Percentiles rank a stretch among this genome's conserved stretches.
Conservation (phyloP, 92 coral and sea anemone species). For the Isaurus tuberculatus region DNA sequence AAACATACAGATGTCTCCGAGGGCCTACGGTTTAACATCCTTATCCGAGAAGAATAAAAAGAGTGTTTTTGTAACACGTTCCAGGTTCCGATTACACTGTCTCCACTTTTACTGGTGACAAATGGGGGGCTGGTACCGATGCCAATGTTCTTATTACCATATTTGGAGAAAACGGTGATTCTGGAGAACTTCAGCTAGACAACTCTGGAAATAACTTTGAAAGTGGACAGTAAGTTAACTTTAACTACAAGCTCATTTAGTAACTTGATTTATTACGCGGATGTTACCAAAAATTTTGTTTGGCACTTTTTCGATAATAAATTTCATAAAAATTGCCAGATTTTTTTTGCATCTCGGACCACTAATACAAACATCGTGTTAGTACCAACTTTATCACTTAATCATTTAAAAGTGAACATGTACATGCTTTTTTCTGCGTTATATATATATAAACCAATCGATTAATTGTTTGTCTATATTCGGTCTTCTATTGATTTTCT, state of each 20-base stretch:
- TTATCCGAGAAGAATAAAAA: neutral
- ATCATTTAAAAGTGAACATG: too few species aligned
- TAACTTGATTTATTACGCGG: neutral
- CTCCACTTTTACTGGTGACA: slow-evolving; percentile 64
- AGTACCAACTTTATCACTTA: too few species aligned
- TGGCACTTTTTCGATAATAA: too few species aligned
- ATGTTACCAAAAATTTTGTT: neutral
- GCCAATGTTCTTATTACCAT: slow-evolving; percentile 59
- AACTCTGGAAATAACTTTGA: slow-evolving; percentile 61
- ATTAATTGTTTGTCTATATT: too few species aligned
- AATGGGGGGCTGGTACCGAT: slow-evolving; percentile 62
- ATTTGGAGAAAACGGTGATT: slow-evolving; percentile 56
- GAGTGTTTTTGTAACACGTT: neutral
- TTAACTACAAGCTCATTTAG: neutral
- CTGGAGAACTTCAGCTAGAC: slow-evolving; percentile 56
- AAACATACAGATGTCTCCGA: too few species aligned
- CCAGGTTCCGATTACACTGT: slow-evolving; percentile 48
- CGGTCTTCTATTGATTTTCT: too few species aligned
- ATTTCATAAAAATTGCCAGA: too few species aligned
- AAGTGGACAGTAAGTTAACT: slow-evolving; percentile 32
- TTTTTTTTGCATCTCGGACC: too few species aligned
- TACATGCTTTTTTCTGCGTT: too few species aligned
- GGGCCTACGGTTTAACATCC: too few species aligned
- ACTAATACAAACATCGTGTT: too few species aligned
- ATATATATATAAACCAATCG: too few species aligned